Conservation (phyloP, 1,140 invertebrate species). For the Bactericera cockerelli region DNA sequence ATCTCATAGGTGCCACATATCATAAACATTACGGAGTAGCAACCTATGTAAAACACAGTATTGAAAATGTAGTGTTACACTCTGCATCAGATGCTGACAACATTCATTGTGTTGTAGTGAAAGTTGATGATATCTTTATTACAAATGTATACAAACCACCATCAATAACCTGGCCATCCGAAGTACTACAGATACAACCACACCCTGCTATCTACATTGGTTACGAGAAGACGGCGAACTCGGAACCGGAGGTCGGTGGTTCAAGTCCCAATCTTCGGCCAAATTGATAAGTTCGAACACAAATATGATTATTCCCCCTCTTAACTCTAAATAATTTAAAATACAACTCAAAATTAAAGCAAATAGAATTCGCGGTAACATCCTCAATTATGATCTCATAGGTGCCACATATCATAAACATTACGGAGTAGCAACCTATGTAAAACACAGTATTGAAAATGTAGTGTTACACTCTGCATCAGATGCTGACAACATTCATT, state of each 20-base stretch:
- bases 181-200: background rate
- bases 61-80: slow-evolving; percentile 21
- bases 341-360: no score
- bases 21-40: no score
- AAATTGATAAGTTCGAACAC: no score
- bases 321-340: no score
- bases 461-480: no score
- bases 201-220: slow-evolving; percentile 11
- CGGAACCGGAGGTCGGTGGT: no score
- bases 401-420: slow-evolving; percentile 10
- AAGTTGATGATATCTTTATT: background rate
- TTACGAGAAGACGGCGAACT: no score
- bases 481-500: no score
- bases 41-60: background rate
- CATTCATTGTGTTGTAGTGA: background rate
- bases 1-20: slow-evolving; percentile 5
- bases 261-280: no score
- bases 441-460: slow-evolving; percentile 13
- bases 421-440: background rate
- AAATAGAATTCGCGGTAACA: background rate
- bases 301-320: no score
- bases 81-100: no score
- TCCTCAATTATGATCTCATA: background rate
- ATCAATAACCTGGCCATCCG: background rate
- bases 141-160: slow-evolving; percentile 15